A percentile compares a stretch with the other conserved stretches of the same genome.
These are phyloP conservation scores for Kryptolebias marmoratus DNA, from an alignment of 2,113 vertebrate species.

Conservation along the genomic window DNA sequence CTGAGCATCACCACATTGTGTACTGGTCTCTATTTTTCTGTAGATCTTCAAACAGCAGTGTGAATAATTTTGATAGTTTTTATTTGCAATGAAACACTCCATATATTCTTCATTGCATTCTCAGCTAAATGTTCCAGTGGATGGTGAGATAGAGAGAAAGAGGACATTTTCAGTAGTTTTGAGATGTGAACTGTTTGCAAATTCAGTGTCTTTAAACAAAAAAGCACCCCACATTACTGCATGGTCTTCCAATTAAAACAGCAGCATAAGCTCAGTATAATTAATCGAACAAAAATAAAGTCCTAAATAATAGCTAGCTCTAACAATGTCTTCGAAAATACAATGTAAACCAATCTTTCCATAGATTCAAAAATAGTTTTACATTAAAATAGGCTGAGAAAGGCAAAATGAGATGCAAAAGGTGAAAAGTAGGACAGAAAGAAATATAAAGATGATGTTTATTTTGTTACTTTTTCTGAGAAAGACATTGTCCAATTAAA, in stretches of 20 bases:
- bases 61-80: slow-evolving; percentile 4
- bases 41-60: slow-evolving; percentile 25
- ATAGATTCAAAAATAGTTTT: slow-evolving; percentile 22
- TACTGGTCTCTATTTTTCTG: slow-evolving; percentile 26
- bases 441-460: slow-evolving; percentile 14
- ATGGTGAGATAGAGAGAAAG: slow-evolving; percentile 28
- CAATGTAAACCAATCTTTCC: slow-evolving; percentile 28
- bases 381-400: background rate
- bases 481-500: background rate
- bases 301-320: slow-evolving; percentile 21
- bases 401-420: background rate
- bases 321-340: slow-evolving; percentile 12
- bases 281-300: slow-evolving; percentile 12
- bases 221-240: slow-evolving; percentile 46
- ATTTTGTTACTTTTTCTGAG: slow-evolving; percentile 11
- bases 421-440: slow-evolving; percentile 30
- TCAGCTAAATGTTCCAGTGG: slow-evolving; percentile 33
- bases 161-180: slow-evolving; percentile 1
- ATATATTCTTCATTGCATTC: slow-evolving; percentile 6
- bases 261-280: slow-evolving; percentile 29
- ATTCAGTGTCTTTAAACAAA: slow-evolving; percentile 53
- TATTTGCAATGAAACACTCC: slow-evolving; percentile 18
- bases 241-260: slow-evolving; percentile 18
- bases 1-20: slow-evolving; percentile 41
- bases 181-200: slow-evolving; percentile 31